Percentiles rank a stretch among this genome's conserved stretches.
These are phyloP conservation scores for Meta bourneti DNA, from an alignment of 2,888 invertebrate species.

Conservation along the genomic window DNA sequence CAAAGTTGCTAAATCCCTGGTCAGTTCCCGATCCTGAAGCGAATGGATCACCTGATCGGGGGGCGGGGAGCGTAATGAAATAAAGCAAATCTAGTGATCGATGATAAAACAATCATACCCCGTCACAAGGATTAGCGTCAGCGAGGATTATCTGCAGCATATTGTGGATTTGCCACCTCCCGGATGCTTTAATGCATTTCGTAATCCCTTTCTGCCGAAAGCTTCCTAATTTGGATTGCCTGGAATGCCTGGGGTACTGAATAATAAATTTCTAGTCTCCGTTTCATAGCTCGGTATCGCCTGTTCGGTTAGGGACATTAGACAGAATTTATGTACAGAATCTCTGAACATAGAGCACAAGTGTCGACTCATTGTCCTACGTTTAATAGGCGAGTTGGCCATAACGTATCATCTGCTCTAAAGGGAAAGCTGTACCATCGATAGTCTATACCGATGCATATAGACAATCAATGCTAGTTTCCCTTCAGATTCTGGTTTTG, in stretches of 20 bases:
- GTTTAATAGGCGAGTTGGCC: not conserved
- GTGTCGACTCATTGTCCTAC: slow-evolving; percentile 13
- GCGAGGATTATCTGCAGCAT: slow-evolving; percentile 49
- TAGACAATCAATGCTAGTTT: no score
- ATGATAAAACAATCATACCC: slow-evolving; percentile 62
- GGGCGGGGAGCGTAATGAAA: slow-evolving; percentile 54
- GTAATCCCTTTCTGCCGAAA: slow-evolving; percentile 40
- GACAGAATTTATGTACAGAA: slow-evolving; percentile 34
- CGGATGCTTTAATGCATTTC: slow-evolving; percentile 26
- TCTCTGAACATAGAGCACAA: slow-evolving; percentile 4
- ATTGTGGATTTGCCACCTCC: slow-evolving; percentile 29
- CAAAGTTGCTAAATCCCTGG: slow-evolving; percentile 54
- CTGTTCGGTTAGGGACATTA: slow-evolving; percentile 45
- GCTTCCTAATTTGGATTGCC: slow-evolving; percentile 48
- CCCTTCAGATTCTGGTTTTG: no score
- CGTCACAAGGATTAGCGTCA: slow-evolving; percentile 32
- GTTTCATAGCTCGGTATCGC: slow-evolving; percentile 28
- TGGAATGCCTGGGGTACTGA: slow-evolving; percentile 18
- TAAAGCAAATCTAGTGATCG: slow-evolving; percentile 58
- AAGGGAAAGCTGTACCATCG: no score
- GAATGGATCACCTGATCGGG: slow-evolving; percentile 46
- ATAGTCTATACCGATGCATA: no score
- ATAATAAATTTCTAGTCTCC: slow-evolving; percentile 41
- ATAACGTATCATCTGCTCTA: no score
- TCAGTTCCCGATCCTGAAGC: slow-evolving; percentile 36